Evolutionary conservation across 2,113 vertebrate genomes (phyloP).

Genomic region (Stomatorhinus ivindoensis): DNA sequence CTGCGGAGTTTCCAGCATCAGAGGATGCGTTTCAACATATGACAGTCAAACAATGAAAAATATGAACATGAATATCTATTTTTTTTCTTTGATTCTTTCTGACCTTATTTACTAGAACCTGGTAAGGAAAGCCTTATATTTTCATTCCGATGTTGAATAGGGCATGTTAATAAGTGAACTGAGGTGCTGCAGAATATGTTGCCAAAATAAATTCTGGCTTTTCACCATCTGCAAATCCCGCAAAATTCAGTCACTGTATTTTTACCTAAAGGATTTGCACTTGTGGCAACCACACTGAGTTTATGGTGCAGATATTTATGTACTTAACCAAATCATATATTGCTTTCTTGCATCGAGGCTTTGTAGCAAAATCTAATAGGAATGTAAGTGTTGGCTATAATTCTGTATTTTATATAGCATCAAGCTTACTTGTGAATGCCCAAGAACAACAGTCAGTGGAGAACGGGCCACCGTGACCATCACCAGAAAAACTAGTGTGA

Average conservation of each 20-base stretch:
- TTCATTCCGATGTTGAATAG: not conserved
- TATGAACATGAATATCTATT: not conserved
- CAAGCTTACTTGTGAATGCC: not conserved
- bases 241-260: not conserved
- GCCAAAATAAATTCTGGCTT: not conserved
- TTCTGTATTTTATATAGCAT: not conserved
- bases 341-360: slow-evolving; percentile 16
- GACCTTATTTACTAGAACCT: not conserved
- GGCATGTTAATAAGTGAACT: not conserved
- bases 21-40: not conserved
- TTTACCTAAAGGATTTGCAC: slow-evolving; percentile 5
- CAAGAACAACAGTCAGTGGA: not conserved
- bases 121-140: not conserved
- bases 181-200: not conserved
- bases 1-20: not conserved
- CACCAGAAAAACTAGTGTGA: not conserved
- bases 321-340: slow-evolving; percentile 34
- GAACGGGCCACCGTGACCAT: not conserved
- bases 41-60: not conserved
- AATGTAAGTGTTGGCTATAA: not conserved
- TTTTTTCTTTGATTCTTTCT: not conserved
- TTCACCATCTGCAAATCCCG: not conserved
- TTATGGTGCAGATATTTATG: slow-evolving; percentile 34
- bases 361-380: not conserved
- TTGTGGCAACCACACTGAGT: slow-evolving; percentile 19